phyloP scores from a whole-genome alignment of 1,140 invertebrate genomes.

The Aphis gossypii region DNA sequence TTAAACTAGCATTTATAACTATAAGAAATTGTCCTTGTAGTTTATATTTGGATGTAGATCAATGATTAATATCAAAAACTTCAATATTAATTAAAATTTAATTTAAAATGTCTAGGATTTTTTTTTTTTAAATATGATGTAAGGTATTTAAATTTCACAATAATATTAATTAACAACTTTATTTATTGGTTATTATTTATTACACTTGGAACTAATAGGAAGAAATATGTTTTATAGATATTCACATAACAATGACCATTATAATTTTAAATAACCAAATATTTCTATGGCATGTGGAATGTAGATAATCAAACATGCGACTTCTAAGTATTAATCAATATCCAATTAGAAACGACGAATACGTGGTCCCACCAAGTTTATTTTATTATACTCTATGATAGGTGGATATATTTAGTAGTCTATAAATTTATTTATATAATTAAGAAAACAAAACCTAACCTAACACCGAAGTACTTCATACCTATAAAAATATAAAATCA shows the following conservation, averaged over 20 bases:
- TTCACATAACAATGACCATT: background rate
- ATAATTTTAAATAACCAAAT: background rate
- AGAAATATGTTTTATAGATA: background rate
- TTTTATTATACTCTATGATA: background rate
- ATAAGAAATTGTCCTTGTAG: background rate
- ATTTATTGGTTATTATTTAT: constrained; percentile 2
- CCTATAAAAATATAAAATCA: background rate
- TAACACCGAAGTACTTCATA: background rate
- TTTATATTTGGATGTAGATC: background rate
- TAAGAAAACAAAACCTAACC: background rate
- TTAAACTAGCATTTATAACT: background rate
- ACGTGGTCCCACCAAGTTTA: background rate
- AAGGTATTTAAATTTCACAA: background rate
- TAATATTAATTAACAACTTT: background rate
- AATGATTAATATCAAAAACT: background rate
- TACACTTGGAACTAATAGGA: background rate
- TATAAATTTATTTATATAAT: background rate
- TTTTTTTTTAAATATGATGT: background rate
- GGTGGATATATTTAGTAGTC: background rate
- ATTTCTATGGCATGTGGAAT: background rate
- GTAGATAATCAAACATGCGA: background rate
- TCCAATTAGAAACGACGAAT: constrained; percentile 34
- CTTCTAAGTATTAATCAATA: constrained; percentile 18
- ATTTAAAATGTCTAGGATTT: background rate
- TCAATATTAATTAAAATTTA: too few relatives aligned